Evolutionary conservation across 2,797 vertebrate species (phyloP), one percentile per base, ranked within the genome.

Genomic region (Coregonus sp.): DNA sequence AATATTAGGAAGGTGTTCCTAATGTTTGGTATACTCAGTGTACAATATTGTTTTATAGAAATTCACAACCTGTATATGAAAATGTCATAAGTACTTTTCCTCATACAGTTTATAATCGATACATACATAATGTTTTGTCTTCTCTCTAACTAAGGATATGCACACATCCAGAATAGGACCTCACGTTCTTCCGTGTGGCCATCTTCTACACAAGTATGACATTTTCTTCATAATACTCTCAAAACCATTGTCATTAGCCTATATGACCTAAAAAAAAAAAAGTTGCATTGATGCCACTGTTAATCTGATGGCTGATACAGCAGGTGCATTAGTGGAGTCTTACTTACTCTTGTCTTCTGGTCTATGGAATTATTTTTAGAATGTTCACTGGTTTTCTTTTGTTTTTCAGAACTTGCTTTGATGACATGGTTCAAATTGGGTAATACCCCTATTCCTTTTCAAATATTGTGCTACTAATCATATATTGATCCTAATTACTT

Each of bases 161-260:
- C 98, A 99, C 88, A 98, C 98, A 0, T 98, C 98, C 75, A 95
- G 97, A 61, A 94, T 97, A 69, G 94, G 94, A 61, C 96, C 97
- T 78, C 96, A 96, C 0, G 96, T 98, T 80, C 93, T 99, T 87
- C 95, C 95, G 0, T 99, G 98, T 1, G 97, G 98, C 63, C 98
- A 99, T 87, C 96, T 99, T 84, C 93, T 99, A 80, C 98, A 99
- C 90, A 96, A 92, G 96, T 97, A 93, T 80, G 90, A 82, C 14
- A 16, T 73, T 61, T 37, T 35, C 59, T 35, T 4, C 40, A 31
- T 25, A 54, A 1, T 2, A 47, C 40, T 47, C 40, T 20, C 12
- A 59, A 61, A 66, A 12, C 18, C 18, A 20, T 61, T 61, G n/a
- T 25, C 5, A 61, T 61, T 61, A 61, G 20, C 59, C n/a, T 61